A percentile compares a stretch with the other conserved stretches of the same genome.
Conservation (phyloP, 2,888 invertebrate species). For the Belgica antarctica region DNA sequence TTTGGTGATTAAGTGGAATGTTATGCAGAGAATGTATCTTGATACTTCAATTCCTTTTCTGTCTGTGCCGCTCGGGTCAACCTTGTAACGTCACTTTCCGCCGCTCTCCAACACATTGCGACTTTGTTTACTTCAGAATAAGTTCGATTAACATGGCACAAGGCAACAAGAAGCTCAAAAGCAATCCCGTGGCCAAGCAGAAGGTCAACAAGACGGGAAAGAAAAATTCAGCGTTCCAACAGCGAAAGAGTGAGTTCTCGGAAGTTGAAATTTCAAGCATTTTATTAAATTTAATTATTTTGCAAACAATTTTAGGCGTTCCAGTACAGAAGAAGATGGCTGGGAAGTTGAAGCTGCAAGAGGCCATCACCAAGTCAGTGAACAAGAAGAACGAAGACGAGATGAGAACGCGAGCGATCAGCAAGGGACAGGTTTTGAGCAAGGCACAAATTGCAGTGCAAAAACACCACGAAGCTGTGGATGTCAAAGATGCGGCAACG, state of each 20-base stretch:
- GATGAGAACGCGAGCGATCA: slow-evolving; percentile 58
- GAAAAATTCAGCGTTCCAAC: slow-evolving; percentile 33
- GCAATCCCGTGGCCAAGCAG: no score
- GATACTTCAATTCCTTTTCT: no score
- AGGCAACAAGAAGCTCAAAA: slow-evolving; percentile 63
- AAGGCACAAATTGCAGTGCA: slow-evolving; percentile 59
- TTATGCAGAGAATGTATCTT: no score
- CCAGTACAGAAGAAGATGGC: slow-evolving; percentile 62
- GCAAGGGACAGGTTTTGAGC: slow-evolving; percentile 55
- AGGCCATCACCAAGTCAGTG: slow-evolving; percentile 62
- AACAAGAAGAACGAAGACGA: slow-evolving; percentile 64
- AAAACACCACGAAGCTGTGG: slow-evolving; percentile 52
- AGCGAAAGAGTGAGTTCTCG: slow-evolving; percentile 25
- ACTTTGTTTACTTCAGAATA: neutral
- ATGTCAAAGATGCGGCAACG: no score
- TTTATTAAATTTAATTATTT: slow-evolving; percentile 1
- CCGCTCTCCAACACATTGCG: no score
- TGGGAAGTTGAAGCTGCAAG: slow-evolving; percentile 62
- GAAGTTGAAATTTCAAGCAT: neutral
- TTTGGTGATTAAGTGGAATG: no score
- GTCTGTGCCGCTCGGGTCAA: no score
- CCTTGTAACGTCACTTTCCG: no score
- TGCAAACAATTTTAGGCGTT: slow-evolving; percentile 56
- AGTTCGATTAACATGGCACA: slow-evolving; percentile 58
- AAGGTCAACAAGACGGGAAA: slow-evolving; percentile 49